Conservation (phyloP, 1,140 invertebrate species). For the Formica exsecta region DNA sequence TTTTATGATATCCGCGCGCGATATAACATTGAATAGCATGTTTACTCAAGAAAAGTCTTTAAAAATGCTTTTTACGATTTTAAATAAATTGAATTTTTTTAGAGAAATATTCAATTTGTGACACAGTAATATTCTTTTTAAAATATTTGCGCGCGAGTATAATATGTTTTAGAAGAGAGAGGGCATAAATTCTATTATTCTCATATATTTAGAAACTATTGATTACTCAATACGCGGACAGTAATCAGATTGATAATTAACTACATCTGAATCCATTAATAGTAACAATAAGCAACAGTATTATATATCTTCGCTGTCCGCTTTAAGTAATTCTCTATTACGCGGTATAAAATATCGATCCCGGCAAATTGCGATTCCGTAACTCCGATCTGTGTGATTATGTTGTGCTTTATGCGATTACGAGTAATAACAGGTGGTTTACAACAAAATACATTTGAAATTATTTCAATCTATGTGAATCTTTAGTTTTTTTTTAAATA, state of each 20-base stretch:
- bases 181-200: slow-evolving; percentile 4
- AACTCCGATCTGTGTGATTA: slow-evolving; percentile 21
- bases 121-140: slow-evolving; percentile 7
- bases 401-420: neutral
- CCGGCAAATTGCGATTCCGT: neutral
- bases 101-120: neutral
- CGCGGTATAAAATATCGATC: slow-evolving; percentile 52
- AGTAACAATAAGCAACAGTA: slow-evolving; percentile 24
- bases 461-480: neutral
- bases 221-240: slow-evolving; percentile 21
- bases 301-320: slow-evolving; percentile 1
- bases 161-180: neutral
- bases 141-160: neutral
- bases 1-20: too few relatives aligned
- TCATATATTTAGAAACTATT: neutral
- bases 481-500: neutral
- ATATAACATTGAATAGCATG: too few relatives aligned
- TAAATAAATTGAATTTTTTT: neutral
- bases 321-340: slow-evolving; percentile 11
- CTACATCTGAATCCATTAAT: slow-evolving; percentile 37
- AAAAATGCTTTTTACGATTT: too few relatives aligned
- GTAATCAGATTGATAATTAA: slow-evolving; percentile 49
- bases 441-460: neutral
- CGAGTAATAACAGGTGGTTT: slow-evolving; percentile 13
- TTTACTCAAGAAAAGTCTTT: too few relatives aligned